These are phyloP conservation scores for Semicossyphus pulcher DNA, from an alignment of 2,113 vertebrate species.

Conservation along the genomic window DNA sequence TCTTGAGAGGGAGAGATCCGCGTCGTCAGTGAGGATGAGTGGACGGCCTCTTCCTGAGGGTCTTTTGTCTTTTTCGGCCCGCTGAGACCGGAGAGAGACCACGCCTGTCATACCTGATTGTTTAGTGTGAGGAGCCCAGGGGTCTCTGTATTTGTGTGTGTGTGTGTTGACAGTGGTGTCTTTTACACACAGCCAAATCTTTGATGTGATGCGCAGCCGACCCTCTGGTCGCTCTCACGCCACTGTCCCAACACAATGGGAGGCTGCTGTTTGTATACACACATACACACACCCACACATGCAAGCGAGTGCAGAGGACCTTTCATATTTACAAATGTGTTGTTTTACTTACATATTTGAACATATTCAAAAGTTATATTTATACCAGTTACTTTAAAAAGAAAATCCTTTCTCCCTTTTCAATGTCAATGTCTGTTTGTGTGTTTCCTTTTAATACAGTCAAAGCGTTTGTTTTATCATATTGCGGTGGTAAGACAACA, in stretches of 20 bases:
- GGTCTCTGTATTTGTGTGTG: slow-evolving; percentile 22
- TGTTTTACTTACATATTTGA: too few relatives aligned
- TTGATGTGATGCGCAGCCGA: slow-evolving; percentile 73
- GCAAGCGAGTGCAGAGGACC: too few relatives aligned
- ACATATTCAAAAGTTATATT: too few relatives aligned
- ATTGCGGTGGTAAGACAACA: neutral
- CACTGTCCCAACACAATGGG: slow-evolving; percentile 68
- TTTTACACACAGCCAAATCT: slow-evolving; percentile 58
- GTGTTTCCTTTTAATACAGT: neutral
- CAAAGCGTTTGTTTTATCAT: neutral
- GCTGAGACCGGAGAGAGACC: slow-evolving; percentile 36
- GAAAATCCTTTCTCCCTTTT: too few relatives aligned
- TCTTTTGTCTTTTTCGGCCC: slow-evolving; percentile 67
- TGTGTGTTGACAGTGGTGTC: slow-evolving; percentile 22
- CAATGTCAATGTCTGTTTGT: neutral
- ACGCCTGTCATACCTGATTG: slow-evolving; percentile 62
- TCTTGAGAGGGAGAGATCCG: slow-evolving; percentile 10
- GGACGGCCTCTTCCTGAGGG: slow-evolving; percentile 50
- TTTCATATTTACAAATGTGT: too few relatives aligned
- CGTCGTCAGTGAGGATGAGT: slow-evolving; percentile 37
- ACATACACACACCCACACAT: neutral
- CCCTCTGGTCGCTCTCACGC: slow-evolving; percentile 62
- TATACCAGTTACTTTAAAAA: too few relatives aligned
- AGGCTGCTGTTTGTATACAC: slow-evolving; percentile 46
- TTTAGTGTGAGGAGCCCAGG: slow-evolving; percentile 29